Conservation (phyloP, 2,888 invertebrate species). For the Phytoseiulus persimilis region DNA sequence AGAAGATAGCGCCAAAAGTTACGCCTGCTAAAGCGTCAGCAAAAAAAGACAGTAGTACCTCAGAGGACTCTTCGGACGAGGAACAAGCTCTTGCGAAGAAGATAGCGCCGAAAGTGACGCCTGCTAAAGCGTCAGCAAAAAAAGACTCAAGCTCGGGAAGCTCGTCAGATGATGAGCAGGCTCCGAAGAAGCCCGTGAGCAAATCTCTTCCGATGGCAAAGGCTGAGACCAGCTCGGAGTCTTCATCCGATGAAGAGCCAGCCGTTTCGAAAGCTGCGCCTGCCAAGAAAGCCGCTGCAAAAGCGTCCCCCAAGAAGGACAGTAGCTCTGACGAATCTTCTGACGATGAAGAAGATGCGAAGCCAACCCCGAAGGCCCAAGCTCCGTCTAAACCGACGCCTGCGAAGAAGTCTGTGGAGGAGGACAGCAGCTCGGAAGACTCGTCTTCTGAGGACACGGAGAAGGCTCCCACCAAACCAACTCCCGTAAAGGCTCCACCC, state of each 20-base stretch:
- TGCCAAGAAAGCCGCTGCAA: neutral
- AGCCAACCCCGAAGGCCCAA: constrained; percentile 42
- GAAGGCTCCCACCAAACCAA: neutral
- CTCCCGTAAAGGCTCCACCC: neutral
- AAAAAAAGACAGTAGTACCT: neutral
- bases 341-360: constrained; percentile 48
- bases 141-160: constrained; percentile 45
- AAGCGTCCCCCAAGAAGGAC: neutral
- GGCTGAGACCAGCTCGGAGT: constrained; percentile 44
- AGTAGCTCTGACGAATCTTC: constrained; percentile 42
- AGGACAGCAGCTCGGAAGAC: constrained; percentile 30
- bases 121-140: constrained; percentile 42
- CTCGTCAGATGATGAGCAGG: constrained; percentile 50
- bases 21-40: constrained; percentile 14
- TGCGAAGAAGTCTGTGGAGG: constrained; percentile 39
- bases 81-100: constrained; percentile 40
- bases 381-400: constrained; percentile 47
- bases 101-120: constrained; percentile 11
- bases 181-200: constrained; percentile 46
- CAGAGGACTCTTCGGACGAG: neutral
- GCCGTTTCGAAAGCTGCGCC: constrained; percentile 46
- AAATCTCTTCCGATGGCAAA: constrained; percentile 38
- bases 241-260: constrained; percentile 50
- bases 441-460: neutral
- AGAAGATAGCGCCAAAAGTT: constrained; percentile 19